Evolutionary conservation across 1,140 invertebrate genomes (phyloP).

Genomic region (Zaprionus inermis): DNA sequence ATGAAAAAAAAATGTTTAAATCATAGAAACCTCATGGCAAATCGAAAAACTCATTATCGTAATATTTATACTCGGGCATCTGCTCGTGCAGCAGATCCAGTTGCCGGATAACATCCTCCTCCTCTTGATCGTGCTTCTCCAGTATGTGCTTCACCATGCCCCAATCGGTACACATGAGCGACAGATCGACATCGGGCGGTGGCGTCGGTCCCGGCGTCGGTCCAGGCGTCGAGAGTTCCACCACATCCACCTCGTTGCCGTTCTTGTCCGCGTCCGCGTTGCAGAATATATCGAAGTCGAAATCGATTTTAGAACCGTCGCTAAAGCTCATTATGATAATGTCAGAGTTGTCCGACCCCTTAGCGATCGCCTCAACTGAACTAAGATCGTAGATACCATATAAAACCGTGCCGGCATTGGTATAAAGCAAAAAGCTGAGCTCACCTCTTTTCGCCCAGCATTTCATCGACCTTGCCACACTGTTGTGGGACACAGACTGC

Average conservation of each 20-base stretch:
- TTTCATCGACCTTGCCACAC: not conserved
- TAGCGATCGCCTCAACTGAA: not conserved
- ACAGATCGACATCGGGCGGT: not conserved
- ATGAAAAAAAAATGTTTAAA: not conserved
- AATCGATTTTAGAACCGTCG: not conserved
- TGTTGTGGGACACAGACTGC: not conserved
- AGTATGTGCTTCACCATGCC: not conserved
- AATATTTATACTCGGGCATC: not conserved
- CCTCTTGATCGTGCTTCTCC: not conserved
- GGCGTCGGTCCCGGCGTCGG: not conserved
- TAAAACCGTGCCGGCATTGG: not conserved
- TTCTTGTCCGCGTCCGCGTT: not conserved
- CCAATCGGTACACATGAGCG: not conserved
- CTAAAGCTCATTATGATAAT: not conserved
- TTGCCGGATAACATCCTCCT: not conserved
- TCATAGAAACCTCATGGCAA: not conserved
- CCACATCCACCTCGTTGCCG: not conserved
- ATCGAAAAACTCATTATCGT: not conserved
- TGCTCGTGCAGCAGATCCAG: not conserved
- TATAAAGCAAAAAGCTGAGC: not conserved
- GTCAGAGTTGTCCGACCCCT: not conserved
- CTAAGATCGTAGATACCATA: not conserved
- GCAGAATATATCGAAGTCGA: not conserved
- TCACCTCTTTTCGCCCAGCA: not conserved
- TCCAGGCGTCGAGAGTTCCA: not conserved